Evolutionary conservation across 37 sponge, comb jelly and placozoan species (phyloP), one percentile per base, ranked within the genome.

Genomic region (Spongilla lacustris): DNA sequence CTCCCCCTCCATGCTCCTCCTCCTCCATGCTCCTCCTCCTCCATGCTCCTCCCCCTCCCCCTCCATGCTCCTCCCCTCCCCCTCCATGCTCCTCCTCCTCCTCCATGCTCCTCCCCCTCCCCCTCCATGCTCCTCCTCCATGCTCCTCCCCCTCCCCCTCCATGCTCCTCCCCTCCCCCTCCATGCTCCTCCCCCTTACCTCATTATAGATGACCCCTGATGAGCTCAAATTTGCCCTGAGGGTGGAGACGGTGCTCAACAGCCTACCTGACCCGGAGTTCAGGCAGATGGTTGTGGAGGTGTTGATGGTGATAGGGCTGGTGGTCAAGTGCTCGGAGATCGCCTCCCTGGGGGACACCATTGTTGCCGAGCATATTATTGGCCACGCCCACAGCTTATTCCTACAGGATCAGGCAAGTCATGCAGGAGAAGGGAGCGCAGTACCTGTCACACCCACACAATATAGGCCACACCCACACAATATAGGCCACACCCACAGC

Each of bases 251-350:
- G 2, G 78, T 78, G 46, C 91, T 98, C 37, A 95, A 95, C 77
- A 89, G 89, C 23, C 83, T 93, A 17, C 92, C 88, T 0, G 81
- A 89, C 37, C 96, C 98, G 24, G 96, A 98, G 78, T 93, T 91
- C 71, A 92, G 98, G 17, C 98, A 98, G 79, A 81, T 98, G 46
- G 86, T 95, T 9, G 96, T 98, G 22, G 98, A 98, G 67, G 85
- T 81, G 4, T 85, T 98, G 19, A 93, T 98, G 94, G 81, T 98
- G 11, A 26, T 93, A 26, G 88, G 84, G 0, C 29, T 92, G 17
- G 84, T 91, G 29, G 84, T 87, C 32, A 75, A 86, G 38, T 36
- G 69, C 33, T 84, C 85, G 28, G 33, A 66, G 24, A 31, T 36
- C 8, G 71, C 87, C 28, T 36, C 66, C 9, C 83, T 95, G 17